Percentiles rank a stretch among this genome's conserved stretches.
phyloP scores from a whole-genome alignment of 2,797 vertebrate genomes.

The Myotis myotis region DNA sequence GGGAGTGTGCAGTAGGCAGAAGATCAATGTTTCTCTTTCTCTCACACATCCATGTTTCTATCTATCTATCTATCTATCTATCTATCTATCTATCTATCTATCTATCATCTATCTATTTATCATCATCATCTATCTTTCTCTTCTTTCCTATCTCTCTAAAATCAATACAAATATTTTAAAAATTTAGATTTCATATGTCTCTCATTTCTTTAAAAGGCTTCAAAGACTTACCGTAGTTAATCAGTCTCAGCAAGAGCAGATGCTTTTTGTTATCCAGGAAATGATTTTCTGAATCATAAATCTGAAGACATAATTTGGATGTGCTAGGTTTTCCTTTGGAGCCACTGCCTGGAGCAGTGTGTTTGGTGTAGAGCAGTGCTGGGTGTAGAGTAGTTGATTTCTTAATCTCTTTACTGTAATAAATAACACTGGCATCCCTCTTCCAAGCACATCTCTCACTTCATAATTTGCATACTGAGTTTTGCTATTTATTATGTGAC shows the following conservation, averaged over 20 bases:
- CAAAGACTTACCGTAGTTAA: background rate
- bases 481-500: background rate
- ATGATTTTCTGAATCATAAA: background rate
- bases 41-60: too few relatives aligned
- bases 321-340: background rate
- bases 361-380: background rate
- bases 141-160: too few relatives aligned
- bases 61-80: too few relatives aligned
- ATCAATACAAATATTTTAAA: too few relatives aligned
- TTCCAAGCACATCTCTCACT: background rate
- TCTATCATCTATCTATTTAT: too few relatives aligned
- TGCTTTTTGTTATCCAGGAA: background rate
- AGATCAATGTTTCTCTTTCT: too few relatives aligned
- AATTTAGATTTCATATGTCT: background rate
- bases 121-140: too few relatives aligned
- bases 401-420: background rate
- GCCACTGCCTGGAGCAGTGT: background rate
- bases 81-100: too few relatives aligned
- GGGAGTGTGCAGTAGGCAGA: too few relatives aligned
- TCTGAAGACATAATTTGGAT: background rate
- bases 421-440: background rate
- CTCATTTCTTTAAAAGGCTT: background rate
- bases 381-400: background rate
- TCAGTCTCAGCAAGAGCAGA: too few relatives aligned
- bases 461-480: background rate